Base-by-base conservation (phyloP, 2,888 invertebrate species). In the Hedychridium roseum region DNA sequence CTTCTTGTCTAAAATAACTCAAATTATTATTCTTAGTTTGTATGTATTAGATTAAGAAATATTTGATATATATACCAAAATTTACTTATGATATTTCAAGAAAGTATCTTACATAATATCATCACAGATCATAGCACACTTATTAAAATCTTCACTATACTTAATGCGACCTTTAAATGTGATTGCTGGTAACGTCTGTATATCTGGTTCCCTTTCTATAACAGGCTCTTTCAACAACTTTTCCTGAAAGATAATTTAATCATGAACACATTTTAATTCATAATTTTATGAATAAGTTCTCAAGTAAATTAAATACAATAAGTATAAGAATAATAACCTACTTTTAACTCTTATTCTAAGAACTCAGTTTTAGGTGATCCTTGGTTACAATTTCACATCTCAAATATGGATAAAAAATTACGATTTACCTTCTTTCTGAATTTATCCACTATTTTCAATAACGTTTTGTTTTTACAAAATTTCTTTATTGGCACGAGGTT, bases 71-170 rank as follows among this genome's bases (percentile, higher is more conserved):
- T 37, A 40, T 12, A 39, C 23, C 40, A 30, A 39, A 39, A 30
- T 21, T 7, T 2, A 30, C 7, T 18, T 17, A 20, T 28, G 2
- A 14, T 16, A 37, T 12, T 31, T 1, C 36, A 9, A 16, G n/a
- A n/a, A n/a, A n/a, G n/a, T n/a, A 15, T 45, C 71, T 66, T 68
- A 78, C 78, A 76, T 61, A 54, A 78, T 54, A 57, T 61, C 49
- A 42, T 76, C 74, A 47, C 74, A 78, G 40, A 68, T 57, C 38
- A 44, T 56, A 18, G 78, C 77, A 62, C 71, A 72, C 16, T 56
- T 64, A 43, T 65, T 57, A 50, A 76, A 78, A 9, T 74, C 66
- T 35, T 51, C 57, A 20, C 57, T 51, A 42, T 69, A 73, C 30
- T 72, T 71, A 37, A 75, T 71, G 17, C 28, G 37, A 11, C 76